Percentiles rank a stretch among this genome's conserved stretches.
Evolutionary conservation across 2,888 invertebrate genomes (phyloP).

Genomic region (Lissonota sp.): DNA sequence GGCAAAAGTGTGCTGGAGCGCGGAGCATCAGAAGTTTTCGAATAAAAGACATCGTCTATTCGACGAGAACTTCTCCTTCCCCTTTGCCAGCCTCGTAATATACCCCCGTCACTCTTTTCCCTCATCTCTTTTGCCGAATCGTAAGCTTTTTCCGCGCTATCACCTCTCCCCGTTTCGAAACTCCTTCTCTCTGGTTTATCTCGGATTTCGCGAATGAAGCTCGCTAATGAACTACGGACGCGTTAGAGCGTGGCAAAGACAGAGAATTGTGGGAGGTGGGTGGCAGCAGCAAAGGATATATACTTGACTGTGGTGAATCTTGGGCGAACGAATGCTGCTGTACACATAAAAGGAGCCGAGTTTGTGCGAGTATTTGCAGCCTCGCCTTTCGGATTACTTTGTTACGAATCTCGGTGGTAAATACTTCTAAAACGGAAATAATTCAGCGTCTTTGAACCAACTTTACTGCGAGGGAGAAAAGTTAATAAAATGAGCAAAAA

Average conservation of each 20-base stretch:
- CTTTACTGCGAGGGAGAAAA: too few relatives aligned
- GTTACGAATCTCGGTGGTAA: constrained; percentile 34
- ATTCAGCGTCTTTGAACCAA: constrained; percentile 5
- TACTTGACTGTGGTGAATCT: constrained; percentile 11
- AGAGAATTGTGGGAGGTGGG: constrained; percentile 10
- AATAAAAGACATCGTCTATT: constrained; percentile 53
- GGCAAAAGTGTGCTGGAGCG: constrained; percentile 34
- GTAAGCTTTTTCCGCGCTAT: constrained; percentile 58
- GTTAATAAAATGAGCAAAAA: too few relatives aligned
- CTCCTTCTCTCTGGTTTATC: constrained; percentile 68
- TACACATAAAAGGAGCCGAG: neutral
- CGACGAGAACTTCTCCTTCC: constrained; percentile 42
- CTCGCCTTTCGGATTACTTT: constrained; percentile 29
- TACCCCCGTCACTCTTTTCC: constrained; percentile 5
- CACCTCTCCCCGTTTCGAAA: constrained; percentile 71
- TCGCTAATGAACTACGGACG: constrained; percentile 75
- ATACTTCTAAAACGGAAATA: constrained; percentile 22
- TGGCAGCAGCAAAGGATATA: constrained; percentile 47
- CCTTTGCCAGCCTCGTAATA: constrained; percentile 13
- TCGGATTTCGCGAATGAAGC: constrained; percentile 73
- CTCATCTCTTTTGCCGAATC: constrained; percentile 23
- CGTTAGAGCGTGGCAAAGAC: constrained; percentile 59
- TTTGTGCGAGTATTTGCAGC: constrained; percentile 13
- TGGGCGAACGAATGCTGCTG: neutral
- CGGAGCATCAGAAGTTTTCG: constrained; percentile 69